A percentile compares a stretch with the other conserved stretches of the same genome.
Conservation (phyloP, 2,888 invertebrate genomes). For the Euzetes globulus region DNA sequence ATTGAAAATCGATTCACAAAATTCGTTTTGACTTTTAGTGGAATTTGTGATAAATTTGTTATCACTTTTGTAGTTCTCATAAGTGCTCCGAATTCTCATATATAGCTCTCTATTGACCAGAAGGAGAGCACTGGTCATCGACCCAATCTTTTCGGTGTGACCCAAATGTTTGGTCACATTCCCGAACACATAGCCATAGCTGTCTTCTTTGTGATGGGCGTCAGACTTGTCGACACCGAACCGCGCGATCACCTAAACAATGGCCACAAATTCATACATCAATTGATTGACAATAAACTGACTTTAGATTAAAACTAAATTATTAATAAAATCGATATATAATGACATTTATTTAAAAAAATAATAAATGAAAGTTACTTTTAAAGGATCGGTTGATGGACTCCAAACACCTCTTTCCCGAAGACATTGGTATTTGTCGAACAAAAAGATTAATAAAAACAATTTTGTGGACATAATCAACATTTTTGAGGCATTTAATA, state of each 20-base stretch:
- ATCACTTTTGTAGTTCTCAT: conserved; percentile 56
- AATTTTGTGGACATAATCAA: background rate
- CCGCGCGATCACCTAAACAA: conserved; percentile 65
- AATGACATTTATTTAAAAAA: no score
- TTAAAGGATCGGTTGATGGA: conserved; percentile 39
- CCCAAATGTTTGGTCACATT: conserved; percentile 62
- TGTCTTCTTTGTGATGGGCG: conserved; percentile 69
- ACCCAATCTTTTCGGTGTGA: conserved; percentile 11
- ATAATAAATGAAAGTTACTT: background rate
- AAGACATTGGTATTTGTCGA: conserved; percentile 37
- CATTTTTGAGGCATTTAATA: background rate
- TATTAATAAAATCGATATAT: no score
- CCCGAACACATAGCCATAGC: conserved; percentile 91
- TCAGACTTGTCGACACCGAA: conserved; percentile 96
- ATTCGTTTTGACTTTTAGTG: background rate
- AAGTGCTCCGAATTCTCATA: conserved; percentile 78
- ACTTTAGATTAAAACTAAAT: no score
- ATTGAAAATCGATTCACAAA: conserved; percentile 79
- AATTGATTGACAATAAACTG: background rate
- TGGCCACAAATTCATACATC: background rate
- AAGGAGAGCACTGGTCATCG: conserved; percentile 59
- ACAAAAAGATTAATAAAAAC: background rate
- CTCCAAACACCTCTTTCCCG: conserved; percentile 47
- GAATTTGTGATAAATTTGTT: conserved; percentile 46
- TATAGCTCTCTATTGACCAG: conserved; percentile 81